A percentile compares a stretch with the other conserved stretches of the same genome.
phyloP scores from a whole-genome alignment of 2,888 invertebrate genomes.

The Lasiommata megera region DNA sequence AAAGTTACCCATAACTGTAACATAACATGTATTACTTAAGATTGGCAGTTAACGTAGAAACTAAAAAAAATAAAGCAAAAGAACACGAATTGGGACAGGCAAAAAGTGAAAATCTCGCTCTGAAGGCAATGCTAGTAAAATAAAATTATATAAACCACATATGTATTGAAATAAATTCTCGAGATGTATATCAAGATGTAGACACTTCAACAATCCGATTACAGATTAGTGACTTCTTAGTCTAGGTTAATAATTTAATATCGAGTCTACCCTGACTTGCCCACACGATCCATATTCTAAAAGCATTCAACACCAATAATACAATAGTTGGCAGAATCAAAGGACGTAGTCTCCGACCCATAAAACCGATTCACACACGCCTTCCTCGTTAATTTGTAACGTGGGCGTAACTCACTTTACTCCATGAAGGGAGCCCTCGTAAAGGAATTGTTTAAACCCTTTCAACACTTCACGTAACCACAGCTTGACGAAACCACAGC shows the following conservation, averaged over 20 bases:
- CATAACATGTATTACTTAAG: no score
- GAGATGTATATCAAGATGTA: background rate
- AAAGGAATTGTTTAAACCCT: conserved; percentile 68
- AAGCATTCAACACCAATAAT: background rate
- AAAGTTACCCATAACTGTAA: no score
- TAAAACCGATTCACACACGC: conserved; percentile 19
- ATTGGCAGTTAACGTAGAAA: no score
- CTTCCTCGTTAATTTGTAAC: conserved; percentile 12
- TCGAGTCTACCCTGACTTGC: background rate
- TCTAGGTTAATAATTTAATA: background rate
- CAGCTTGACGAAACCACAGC: conserved; percentile 42
- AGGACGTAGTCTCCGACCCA: conserved; percentile 9
- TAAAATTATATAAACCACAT: background rate
- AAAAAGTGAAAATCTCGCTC: no score
- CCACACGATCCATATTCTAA: background rate
- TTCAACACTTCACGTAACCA: conserved; percentile 59
- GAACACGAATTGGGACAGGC: no score
- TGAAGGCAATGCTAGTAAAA: no score
- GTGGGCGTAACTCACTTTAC: conserved; percentile 61
- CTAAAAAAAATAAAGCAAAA: no score
- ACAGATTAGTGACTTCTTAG: background rate
- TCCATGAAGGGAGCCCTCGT: conserved; percentile 70
- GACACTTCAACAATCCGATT: background rate
- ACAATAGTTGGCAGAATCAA: background rate
- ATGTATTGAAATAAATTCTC: background rate